Base-by-base conservation (phyloP, 1,140 invertebrate species). In the Drosophila saltans region DNA sequence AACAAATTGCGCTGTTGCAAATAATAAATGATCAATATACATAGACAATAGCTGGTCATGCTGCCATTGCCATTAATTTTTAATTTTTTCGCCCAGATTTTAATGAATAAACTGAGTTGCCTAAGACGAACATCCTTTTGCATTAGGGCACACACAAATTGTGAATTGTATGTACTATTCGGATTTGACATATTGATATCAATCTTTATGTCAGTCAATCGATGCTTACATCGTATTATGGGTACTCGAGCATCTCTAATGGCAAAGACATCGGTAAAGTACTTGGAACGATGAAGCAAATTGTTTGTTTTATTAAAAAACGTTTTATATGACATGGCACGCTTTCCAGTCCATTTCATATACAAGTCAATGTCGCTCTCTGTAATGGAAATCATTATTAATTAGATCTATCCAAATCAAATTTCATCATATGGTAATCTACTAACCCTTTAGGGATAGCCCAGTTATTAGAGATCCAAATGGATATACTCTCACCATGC, bases 21-120 rank as follows among this genome's bases (percentile, higher is more conserved):
- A 65, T 70, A 76, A 16, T 78, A 91, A 7, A 92, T 66, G 21
- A 89, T 76, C 21, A 92, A 11, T 8, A 70, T 66, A 8, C 80
- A 59, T n/a, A 92, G 65, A 16, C 91, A 92, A 43, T 92, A 92
- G 67, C 91, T 92, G 3, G 74, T 81, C 91, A 91, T 88, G 65
- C 78, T 76, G 26, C 78, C 80, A n/a, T 67, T 61, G 0, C 79
- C 71, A 64, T 84, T 76, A 2, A 92, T 67, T 24, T 83, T 81
- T 1, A 82, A 45, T 8, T 78, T 80, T 16, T 89, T 92, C 1
- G 75, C 75, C 91, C 91, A 92, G n/a, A 92, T 66, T 56, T 92
- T 92, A 1, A 92, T 28, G 26, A 92, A 90, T 3, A 91, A 33
- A 10, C 75, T 59, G 0, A 92, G 63, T 43, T 90, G 64, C 2